These are phyloP conservation scores for Lycophotia porphyrea DNA, from an alignment of 2,888 invertebrate genomes.

Conservation along the genomic window DNA sequence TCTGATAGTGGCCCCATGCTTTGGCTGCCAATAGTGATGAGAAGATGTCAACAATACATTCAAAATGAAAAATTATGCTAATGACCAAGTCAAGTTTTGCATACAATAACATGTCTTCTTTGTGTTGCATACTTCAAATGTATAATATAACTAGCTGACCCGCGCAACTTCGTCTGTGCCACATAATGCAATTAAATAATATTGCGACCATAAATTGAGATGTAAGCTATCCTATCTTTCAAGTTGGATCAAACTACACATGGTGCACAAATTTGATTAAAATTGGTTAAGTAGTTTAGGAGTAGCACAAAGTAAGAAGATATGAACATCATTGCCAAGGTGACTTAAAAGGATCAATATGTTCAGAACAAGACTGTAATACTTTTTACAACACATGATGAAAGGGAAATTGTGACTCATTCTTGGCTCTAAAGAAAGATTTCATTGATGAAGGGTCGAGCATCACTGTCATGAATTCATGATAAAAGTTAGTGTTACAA, in stretches of 20 bases:
- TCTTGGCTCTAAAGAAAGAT: background rate
- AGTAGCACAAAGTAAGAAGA: no score
- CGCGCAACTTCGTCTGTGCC: no score
- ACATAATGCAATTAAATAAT: no score
- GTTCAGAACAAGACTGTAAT: background rate
- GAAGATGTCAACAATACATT: slow-evolving; percentile 47
- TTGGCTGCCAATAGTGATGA: slow-evolving; percentile 24
- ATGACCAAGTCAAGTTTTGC: slow-evolving; percentile 49
- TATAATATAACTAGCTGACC: slow-evolving; percentile 6
- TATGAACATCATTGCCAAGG: slow-evolving; percentile 25
- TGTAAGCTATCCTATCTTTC: no score
- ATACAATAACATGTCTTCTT: slow-evolving; percentile 58
- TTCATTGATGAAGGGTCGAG: background rate
- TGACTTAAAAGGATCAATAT: slow-evolving; percentile 12
- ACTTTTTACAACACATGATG: background rate
- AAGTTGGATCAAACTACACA: no score
- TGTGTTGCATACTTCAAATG: slow-evolving; percentile 29
- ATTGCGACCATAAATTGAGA: no score
- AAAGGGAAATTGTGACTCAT: background rate
- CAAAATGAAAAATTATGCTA: slow-evolving; percentile 58
- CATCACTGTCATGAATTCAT: background rate
- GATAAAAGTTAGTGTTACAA: background rate
- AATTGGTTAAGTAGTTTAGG: no score
- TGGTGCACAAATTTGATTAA: no score
- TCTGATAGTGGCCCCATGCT: slow-evolving; percentile 26